A percentile compares a stretch with the other conserved stretches of the same genome.
Evolutionary conservation across 1,140 invertebrate genomes (phyloP).

Genomic region (Drosophila dunni): DNA sequence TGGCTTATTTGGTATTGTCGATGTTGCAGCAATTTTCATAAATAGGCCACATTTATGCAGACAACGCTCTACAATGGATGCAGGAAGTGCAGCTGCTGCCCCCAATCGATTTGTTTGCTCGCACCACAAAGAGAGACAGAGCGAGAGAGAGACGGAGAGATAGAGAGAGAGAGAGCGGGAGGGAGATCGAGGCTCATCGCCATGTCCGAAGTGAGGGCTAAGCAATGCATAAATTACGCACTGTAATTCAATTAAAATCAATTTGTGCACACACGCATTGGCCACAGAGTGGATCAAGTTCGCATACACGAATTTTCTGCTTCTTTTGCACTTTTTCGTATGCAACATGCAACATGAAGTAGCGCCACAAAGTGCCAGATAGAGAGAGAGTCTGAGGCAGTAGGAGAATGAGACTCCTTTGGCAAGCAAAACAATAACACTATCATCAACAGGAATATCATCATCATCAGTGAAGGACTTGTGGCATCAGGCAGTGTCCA

Average conservation of each 20-base stretch:
- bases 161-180: not conserved
- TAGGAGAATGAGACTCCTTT: not conserved
- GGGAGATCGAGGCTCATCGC: not conserved
- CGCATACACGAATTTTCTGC: conserved; percentile 30
- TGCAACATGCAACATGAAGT: conserved; percentile 8
- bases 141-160: not conserved
- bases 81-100: conserved; percentile 18
- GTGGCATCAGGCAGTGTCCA: conserved; percentile 15
- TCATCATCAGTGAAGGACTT: conserved; percentile 14
- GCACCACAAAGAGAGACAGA: not conserved
- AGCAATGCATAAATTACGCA: conserved; percentile 77
- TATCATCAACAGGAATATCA: not conserved
- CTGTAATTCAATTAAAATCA: conserved; percentile 78
- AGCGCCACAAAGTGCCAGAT: not conserved
- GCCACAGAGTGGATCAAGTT: conserved; percentile 15
- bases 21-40: conserved; percentile 29
- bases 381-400: not conserved
- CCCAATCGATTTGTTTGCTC: conserved; percentile 42
- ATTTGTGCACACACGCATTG: conserved; percentile 63
- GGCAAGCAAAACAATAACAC: conserved; percentile 5
- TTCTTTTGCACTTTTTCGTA: conserved; percentile 49
- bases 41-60: conserved; percentile 52
- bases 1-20: conserved; percentile 1
- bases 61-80: conserved; percentile 22
- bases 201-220: conserved; percentile 18